Evolutionary conservation across 2,888 invertebrate species (phyloP).

Genomic region (Cantharis lateralis): DNA sequence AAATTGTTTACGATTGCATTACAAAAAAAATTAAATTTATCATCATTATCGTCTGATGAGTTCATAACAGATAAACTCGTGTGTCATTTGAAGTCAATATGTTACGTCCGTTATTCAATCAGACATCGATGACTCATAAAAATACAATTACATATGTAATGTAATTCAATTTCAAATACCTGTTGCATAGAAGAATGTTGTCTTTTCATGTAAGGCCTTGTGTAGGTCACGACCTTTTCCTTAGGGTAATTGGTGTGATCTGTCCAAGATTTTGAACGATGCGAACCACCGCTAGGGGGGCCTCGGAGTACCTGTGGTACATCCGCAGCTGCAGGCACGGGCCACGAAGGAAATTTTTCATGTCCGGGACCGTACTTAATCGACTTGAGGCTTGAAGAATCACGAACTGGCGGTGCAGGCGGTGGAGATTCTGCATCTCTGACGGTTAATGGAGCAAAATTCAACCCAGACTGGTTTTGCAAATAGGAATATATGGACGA

Average conservation of each 20-base stretch:
- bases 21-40: background rate
- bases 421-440: conserved; percentile 61
- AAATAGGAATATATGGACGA: conserved; percentile 47
- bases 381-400: conserved; percentile 69
- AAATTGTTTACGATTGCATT: background rate
- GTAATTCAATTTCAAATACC: conserved; percentile 49
- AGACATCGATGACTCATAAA: background rate
- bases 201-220: conserved; percentile 67
- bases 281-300: conserved; percentile 61
- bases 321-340: conserved; percentile 65
- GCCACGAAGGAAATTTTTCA: conserved; percentile 78
- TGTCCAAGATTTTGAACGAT: conserved; percentile 72
- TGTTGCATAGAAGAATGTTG: conserved; percentile 63
- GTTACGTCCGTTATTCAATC: background rate
- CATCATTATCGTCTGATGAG: background rate
- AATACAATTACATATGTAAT: background rate
- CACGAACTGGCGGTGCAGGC: conserved; percentile 67
- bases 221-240: conserved; percentile 66
- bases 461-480: conserved; percentile 47
- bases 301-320: conserved; percentile 55
- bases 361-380: conserved; percentile 72
- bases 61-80: background rate
- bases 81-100: background rate
- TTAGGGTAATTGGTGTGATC: conserved; percentile 73
- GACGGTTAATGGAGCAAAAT: conserved; percentile 26